A percentile compares a stretch with the other conserved stretches of the same genome.
These are phyloP conservation scores for Phataginus tricuspis DNA, from an alignment of 2,797 vertebrate species.

Conservation along the genomic window DNA sequence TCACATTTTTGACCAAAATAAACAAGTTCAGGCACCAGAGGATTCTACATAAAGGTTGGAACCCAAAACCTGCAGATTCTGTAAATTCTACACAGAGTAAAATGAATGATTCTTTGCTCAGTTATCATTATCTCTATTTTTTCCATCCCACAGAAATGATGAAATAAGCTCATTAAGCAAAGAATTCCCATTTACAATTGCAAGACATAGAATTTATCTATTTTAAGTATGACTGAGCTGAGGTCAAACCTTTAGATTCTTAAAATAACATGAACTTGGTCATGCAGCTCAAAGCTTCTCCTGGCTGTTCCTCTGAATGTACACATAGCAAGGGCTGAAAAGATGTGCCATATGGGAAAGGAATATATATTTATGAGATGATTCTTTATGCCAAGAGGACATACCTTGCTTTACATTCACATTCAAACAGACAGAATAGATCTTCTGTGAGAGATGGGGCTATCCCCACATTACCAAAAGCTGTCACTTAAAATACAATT, in stretches of 20 bases:
- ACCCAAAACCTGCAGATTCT: conserved; percentile 34
- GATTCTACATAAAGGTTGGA: conserved; percentile 55
- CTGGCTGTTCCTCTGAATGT: neutral
- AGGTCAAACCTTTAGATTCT: conserved; percentile 45
- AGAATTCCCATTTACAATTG: conserved; percentile 40
- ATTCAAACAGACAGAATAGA: conserved; percentile 68
- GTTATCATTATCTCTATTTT: conserved; percentile 37
- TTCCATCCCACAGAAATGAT: neutral
- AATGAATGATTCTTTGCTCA: conserved; percentile 52
- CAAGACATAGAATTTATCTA: conserved; percentile 16
- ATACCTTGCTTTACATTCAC: conserved; percentile 53
- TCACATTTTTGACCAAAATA: conserved; percentile 72
- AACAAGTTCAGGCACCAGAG: conserved; percentile 71
- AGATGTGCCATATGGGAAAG: conserved; percentile 68
- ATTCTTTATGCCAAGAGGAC: conserved; percentile 65
- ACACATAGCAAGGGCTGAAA: conserved; percentile 15
- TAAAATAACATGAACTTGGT: conserved; percentile 63
- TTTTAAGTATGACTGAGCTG: conserved; percentile 36
- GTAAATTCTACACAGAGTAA: conserved; percentile 47
- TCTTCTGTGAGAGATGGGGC: conserved; percentile 53
- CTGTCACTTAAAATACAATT: conserved; percentile 79
- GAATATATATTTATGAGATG: conserved; percentile 34
- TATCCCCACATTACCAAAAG: conserved; percentile 73
- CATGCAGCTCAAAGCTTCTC: conserved; percentile 27
- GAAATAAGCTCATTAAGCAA: conserved; percentile 51